Conservation (phyloP, 2,113 vertebrate species). For the Archocentrus centrarchus region DNA sequence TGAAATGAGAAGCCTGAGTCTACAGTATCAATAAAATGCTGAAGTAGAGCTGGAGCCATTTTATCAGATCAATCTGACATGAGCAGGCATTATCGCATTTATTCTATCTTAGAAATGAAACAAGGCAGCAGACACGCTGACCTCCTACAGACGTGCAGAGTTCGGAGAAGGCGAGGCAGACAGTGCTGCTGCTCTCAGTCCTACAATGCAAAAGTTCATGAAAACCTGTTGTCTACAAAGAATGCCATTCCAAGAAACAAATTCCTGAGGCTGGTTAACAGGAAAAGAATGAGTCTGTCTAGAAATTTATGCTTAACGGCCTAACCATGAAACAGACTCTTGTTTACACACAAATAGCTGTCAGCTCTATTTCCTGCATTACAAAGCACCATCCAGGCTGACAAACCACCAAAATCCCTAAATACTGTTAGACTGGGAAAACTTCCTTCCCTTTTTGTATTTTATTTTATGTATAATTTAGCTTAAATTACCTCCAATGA, state of each 20-base stretch:
- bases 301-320: not conserved
- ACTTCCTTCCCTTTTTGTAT: not conserved
- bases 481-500: not conserved
- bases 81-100: not conserved
- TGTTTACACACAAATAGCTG: not conserved
- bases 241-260: not conserved
- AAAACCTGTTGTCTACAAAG: not conserved
- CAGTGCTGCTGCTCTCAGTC: not conserved
- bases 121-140: not conserved
- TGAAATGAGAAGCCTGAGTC: not conserved
- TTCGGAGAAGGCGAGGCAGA: not conserved
- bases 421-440: not conserved
- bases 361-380: not conserved
- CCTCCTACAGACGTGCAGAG: not conserved
- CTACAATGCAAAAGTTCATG: conserved; percentile 4
- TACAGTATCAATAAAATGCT: not conserved
- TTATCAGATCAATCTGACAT: conserved; percentile 18
- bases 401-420: not conserved
- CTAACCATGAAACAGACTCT: not conserved
- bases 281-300: not conserved
- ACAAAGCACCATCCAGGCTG: not conserved
- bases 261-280: conserved; percentile 7
- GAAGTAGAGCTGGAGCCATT: not conserved
- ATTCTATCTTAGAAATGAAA: not conserved
- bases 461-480: not conserved